Evolutionary conservation across 2,888 invertebrate species (phyloP).

Genomic region (Elmis aenea): DNA sequence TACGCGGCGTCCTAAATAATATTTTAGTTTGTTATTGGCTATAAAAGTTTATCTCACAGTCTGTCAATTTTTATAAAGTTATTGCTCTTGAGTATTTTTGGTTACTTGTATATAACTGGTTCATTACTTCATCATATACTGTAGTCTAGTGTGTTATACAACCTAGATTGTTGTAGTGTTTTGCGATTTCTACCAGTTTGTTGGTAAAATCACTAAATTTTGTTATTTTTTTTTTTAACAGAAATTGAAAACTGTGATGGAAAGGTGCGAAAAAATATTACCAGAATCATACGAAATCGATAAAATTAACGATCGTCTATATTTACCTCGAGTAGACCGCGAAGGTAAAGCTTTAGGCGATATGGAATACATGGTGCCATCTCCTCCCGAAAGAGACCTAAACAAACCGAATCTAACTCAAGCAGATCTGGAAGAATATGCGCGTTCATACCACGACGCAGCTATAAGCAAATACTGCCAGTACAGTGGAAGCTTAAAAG

Average conservation of each 20-base stretch:
- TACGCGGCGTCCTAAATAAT: no score
- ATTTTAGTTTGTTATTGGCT: no score
- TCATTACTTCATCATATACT: no score
- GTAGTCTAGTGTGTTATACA: no score
- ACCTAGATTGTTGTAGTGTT: no score
- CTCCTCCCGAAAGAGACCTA: slow-evolving; percentile 64
- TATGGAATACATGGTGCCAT: slow-evolving; percentile 62
- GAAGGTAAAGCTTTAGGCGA: slow-evolving; percentile 60
- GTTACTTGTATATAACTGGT: no score
- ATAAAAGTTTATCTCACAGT: no score
- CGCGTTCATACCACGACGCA: slow-evolving; percentile 53
- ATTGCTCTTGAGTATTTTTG: no score
- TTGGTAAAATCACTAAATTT: no score
- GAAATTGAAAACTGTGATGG: slow-evolving; percentile 66
- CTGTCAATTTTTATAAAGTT: no score
- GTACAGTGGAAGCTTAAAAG: slow-evolving; percentile 27
- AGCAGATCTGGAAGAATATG: slow-evolving; percentile 67
- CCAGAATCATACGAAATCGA: slow-evolving; percentile 53
- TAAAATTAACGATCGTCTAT: slow-evolving; percentile 46
- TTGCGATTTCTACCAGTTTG: no score
- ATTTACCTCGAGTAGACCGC: slow-evolving; percentile 56
- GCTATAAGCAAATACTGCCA: slow-evolving; percentile 40
- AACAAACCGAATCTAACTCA: slow-evolving; percentile 51
- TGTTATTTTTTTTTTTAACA: slow-evolving; percentile 38
- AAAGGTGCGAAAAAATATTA: slow-evolving; percentile 60